Percentiles rank a stretch among this genome's conserved stretches.
phyloP scores from a whole-genome alignment of 2,888 invertebrate genomes.

The Tinea semifulvella region DNA sequence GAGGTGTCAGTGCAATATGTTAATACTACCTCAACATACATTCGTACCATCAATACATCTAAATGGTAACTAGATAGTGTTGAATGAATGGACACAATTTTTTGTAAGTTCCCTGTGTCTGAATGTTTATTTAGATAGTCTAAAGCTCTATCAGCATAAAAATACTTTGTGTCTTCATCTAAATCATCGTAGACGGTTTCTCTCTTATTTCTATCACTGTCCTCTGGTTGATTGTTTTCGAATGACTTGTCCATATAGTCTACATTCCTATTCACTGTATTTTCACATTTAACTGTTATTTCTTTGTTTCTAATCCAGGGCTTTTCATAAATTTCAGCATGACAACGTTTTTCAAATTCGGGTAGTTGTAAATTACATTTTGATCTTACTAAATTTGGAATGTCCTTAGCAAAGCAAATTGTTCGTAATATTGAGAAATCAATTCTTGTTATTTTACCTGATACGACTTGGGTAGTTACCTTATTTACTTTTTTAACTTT shows the following conservation, averaged over 20 bases:
- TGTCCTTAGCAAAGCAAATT: slow-evolving; percentile 37
- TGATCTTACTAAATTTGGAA: slow-evolving; percentile 14
- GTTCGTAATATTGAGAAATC: slow-evolving; percentile 59
- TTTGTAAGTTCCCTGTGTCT: slow-evolving; percentile 37
- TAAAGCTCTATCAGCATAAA: slow-evolving; percentile 38
- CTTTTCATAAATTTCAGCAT: slow-evolving; percentile 58
- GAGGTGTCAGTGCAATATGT: slow-evolving; percentile 39
- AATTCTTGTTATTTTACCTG: slow-evolving; percentile 58
- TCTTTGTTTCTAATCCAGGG: slow-evolving; percentile 55
- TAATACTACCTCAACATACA: slow-evolving; percentile 44
- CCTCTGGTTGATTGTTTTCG: slow-evolving; percentile 29
- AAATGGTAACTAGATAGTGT: slow-evolving; percentile 32
- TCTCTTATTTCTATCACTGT: slow-evolving; percentile 22
- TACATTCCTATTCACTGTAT: no score
- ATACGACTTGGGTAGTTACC: slow-evolving; percentile 48
- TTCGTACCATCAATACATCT: slow-evolving; percentile 33
- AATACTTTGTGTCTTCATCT: slow-evolving; percentile 39
- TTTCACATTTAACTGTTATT: slow-evolving; percentile 27
- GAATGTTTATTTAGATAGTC: slow-evolving; percentile 32
- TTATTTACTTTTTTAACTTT: slow-evolving; percentile 34
- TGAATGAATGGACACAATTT: slow-evolving; percentile 38
- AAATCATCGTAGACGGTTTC: slow-evolving; percentile 36
- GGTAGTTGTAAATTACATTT: slow-evolving; percentile 22
- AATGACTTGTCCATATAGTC: no score
- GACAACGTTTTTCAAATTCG: slow-evolving; percentile 32